Evolutionary conservation across 2,888 invertebrate species (phyloP).

Genomic region (Bombyx huttoni): DNA sequence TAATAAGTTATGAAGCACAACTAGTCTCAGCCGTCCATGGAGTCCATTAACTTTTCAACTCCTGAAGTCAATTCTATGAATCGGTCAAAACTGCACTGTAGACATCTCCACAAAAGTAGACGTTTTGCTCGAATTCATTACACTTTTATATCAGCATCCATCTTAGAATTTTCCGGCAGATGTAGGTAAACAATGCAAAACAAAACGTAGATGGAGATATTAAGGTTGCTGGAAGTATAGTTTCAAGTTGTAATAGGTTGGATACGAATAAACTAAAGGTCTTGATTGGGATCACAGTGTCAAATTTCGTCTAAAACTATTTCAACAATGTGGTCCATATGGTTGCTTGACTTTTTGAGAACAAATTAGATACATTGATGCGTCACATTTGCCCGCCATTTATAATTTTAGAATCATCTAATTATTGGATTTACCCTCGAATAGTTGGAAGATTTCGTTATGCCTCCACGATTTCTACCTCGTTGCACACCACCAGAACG

Average conservation of each 20-base stretch:
- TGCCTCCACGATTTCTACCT: conserved; percentile 81
- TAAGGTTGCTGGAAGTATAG: background rate
- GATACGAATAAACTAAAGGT: background rate
- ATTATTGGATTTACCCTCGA: conserved; percentile 76
- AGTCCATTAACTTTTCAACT: background rate
- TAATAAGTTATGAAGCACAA: background rate
- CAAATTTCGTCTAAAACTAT: background rate
- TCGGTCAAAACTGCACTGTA: background rate
- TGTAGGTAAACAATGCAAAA: background rate
- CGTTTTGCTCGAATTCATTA: background rate
- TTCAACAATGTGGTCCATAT: background rate
- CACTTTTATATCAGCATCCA: background rate
- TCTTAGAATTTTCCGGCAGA: background rate
- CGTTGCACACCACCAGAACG: conserved; percentile 74
- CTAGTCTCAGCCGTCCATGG: background rate
- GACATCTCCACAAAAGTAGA: background rate
- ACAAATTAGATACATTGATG: conserved; percentile 17
- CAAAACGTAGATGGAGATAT: background rate
- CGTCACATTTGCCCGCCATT: conserved; percentile 61
- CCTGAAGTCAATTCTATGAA: background rate
- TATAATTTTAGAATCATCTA: conserved; percentile 50
- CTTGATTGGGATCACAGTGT: background rate
- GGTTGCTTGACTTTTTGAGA: background rate
- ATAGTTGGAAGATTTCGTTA: conserved; percentile 75
- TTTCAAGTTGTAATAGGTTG: background rate